These are phyloP conservation scores for Phengaris alcon DNA, from an alignment of 2,888 invertebrate genomes.

Conservation along the genomic window DNA sequence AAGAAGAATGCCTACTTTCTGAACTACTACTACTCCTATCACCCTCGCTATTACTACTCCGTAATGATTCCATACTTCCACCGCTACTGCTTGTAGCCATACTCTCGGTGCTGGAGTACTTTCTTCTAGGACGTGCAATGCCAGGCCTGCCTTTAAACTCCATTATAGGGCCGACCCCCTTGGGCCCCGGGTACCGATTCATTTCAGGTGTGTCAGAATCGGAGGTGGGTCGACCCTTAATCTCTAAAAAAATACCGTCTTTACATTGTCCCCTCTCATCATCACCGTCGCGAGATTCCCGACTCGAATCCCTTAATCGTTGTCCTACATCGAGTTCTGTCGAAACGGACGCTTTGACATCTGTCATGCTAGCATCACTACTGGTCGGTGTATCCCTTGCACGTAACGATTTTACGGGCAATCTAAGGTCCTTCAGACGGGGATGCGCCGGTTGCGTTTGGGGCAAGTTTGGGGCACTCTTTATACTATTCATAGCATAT, in stretches of 20 bases:
- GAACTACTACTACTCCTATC: slow-evolving; percentile 92
- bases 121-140: slow-evolving; percentile 75
- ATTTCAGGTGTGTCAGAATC: slow-evolving; percentile 77
- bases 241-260: slow-evolving; percentile 85
- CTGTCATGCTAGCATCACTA: slow-evolving; percentile 82
- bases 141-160: slow-evolving; percentile 82
- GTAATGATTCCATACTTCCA: slow-evolving; percentile 91
- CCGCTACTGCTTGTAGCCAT: slow-evolving; percentile 93
- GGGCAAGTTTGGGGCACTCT: slow-evolving; percentile 89
- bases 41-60: slow-evolving; percentile 92
- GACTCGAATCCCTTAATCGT: slow-evolving; percentile 71
- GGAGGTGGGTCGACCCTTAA: slow-evolving; percentile 84
- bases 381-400: slow-evolving; percentile 81
- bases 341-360: slow-evolving; percentile 76
- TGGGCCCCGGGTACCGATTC: slow-evolving; percentile 77
- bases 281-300: slow-evolving; percentile 81
- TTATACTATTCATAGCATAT: slow-evolving; percentile 87
- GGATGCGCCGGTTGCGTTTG: slow-evolving; percentile 83
- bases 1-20: slow-evolving; percentile 90
- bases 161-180: slow-evolving; percentile 80
- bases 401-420: slow-evolving; percentile 85
- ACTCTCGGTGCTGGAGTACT: slow-evolving; percentile 90
- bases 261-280: slow-evolving; percentile 85
- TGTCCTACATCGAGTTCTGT: slow-evolving; percentile 75
- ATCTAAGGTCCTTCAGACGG: slow-evolving; percentile 84